A percentile compares a stretch with the other conserved stretches of the same genome.
Evolutionary conservation across 2,113 vertebrate genomes (phyloP).

Genomic region (Spea multiplicata): DNA sequence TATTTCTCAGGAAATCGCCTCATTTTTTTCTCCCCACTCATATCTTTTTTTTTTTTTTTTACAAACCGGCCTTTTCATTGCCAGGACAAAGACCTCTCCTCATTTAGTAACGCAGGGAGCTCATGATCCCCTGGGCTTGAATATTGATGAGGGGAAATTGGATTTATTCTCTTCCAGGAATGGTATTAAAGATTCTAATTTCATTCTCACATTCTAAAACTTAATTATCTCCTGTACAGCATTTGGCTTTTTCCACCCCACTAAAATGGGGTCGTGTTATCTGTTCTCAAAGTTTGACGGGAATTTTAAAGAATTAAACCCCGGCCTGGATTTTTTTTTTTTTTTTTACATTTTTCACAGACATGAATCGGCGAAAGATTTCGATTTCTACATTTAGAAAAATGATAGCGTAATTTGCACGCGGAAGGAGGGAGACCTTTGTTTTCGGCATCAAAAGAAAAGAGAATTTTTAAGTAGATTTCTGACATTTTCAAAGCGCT

Average conservation of each 20-base stretch:
- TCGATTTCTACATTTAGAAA: too few species aligned
- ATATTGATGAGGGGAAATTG: constrained; percentile 3
- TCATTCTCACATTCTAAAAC: constrained; percentile 2
- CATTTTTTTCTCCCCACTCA: not conserved
- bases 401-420: too few species aligned
- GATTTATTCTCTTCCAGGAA: constrained; percentile 14
- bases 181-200: not conserved
- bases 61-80: constrained; percentile 3
- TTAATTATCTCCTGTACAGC: constrained; percentile 6
- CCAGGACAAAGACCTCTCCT: not conserved
- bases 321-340: not conserved
- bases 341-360: too few species aligned
- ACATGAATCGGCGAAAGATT: too few species aligned
- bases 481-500: constrained; percentile 20
- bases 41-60: not conserved
- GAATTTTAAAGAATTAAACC: not conserved
- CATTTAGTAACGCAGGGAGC: not conserved
- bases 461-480: not conserved
- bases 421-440: too few species aligned
- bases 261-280: too few species aligned
- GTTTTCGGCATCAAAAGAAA: too few species aligned
- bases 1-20: not conserved
- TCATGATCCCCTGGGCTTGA: not conserved
- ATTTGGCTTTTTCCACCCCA: not conserved
- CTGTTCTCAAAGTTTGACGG: too few species aligned